A percentile compares a stretch with the other conserved stretches of the same genome.
Conservation (phyloP, 2,113 vertebrate species). For the Zapornia atra region DNA sequence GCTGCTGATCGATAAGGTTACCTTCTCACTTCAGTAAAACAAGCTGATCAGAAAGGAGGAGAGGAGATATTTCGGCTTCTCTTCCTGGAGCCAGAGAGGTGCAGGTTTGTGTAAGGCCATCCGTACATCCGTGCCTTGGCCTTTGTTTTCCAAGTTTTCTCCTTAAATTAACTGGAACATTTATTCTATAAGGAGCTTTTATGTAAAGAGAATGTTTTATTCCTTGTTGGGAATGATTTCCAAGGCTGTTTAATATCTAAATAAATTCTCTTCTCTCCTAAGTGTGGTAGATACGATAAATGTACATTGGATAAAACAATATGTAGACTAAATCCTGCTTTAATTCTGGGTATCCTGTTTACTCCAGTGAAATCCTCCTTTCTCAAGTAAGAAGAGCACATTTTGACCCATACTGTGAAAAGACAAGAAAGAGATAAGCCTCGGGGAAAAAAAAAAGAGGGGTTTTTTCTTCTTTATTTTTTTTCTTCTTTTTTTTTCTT, state of each 20-base stretch:
- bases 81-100: not conserved
- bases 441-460: not conserved
- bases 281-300: not conserved
- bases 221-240: conserved; percentile 44
- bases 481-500: not conserved
- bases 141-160: conserved; percentile 41
- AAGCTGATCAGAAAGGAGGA: not conserved
- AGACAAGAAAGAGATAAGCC: not conserved
- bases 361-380: conserved; percentile 29
- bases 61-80: conserved; percentile 22
- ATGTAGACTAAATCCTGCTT: conserved; percentile 30
- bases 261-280: conserved; percentile 24
- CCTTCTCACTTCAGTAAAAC: conserved; percentile 37
- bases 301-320: not conserved
- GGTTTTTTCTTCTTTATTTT: not conserved
- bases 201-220: conserved; percentile 33
- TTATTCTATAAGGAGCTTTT: conserved; percentile 26
- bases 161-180: conserved; percentile 39
- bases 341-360: conserved; percentile 47
- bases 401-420: not conserved
- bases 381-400: not conserved
- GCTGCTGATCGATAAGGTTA: conserved; percentile 39
- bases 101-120: not conserved
- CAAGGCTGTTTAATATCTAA: conserved; percentile 13
- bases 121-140: not conserved